A percentile compares a stretch with the other conserved stretches of the same genome.
Conservation (phyloP, 1,140 invertebrate genomes). For the Eulimnadia texana region DNA sequence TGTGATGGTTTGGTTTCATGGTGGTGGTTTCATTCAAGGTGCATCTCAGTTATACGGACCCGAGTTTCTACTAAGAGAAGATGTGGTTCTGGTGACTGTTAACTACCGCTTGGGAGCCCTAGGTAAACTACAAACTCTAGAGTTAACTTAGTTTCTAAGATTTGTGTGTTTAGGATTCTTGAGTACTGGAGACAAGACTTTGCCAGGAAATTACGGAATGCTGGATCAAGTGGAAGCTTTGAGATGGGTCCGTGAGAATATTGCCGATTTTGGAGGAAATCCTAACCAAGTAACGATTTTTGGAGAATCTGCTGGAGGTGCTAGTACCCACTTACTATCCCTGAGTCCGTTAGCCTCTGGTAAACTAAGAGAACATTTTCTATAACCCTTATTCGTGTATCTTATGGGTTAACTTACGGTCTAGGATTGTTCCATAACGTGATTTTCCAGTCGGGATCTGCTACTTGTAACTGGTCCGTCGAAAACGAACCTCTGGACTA, state of each 20-base stretch:
- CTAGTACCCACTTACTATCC: conserved; percentile 50
- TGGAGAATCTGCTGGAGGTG: conserved; percentile 55
- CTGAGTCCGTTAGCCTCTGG: conserved; percentile 49
- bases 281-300: conserved; percentile 48
- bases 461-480: conserved; percentile 14
- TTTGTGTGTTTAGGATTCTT: conserved; percentile 53
- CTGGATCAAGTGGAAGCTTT: conserved; percentile 79
- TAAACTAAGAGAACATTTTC: no score
- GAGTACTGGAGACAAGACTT: conserved; percentile 59
- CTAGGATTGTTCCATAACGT: conserved; percentile 15
- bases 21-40: conserved; percentile 39
- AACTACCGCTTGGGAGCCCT: conserved; percentile 34
- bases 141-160: background rate
- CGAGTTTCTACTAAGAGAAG: conserved; percentile 21
- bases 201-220: conserved; percentile 79
- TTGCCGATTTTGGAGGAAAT: conserved; percentile 39
- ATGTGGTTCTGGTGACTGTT: conserved; percentile 30
- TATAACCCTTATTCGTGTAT: no score
- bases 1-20: conserved; percentile 42
- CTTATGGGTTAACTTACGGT: no score
- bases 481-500: conserved; percentile 12
- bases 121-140: conserved; percentile 22
- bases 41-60: conserved; percentile 30
- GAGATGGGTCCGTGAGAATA: conserved; percentile 72
- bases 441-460: conserved; percentile 14